Conservation (phyloP, 1,140 invertebrate genomes). For the Rhynchophorus ferrugineus region DNA sequence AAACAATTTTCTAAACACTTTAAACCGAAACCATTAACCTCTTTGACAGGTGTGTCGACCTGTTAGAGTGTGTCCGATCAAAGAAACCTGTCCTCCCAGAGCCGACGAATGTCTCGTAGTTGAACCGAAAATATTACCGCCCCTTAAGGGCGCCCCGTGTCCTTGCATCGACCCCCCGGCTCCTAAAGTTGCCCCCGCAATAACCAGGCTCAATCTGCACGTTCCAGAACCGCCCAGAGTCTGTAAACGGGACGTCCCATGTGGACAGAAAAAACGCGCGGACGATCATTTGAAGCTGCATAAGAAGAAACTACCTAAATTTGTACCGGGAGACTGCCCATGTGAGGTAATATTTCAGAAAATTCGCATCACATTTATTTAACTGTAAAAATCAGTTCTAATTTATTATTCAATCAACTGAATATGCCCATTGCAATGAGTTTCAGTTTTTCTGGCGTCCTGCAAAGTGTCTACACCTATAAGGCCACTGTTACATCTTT, state of each 20-base stretch:
- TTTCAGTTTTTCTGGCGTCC: too few species aligned
- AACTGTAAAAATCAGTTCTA: background rate
- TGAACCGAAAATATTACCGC: constrained; percentile 12
- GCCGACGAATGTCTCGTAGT: constrained; percentile 15
- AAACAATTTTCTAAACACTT: too few species aligned
- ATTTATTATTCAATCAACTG: too few species aligned
- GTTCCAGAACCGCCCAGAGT: constrained; percentile 14
- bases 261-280: constrained; percentile 1
- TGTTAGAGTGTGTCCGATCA: constrained; percentile 8
- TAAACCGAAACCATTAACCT: too few species aligned
- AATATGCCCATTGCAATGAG: too few species aligned
- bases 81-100: constrained; percentile 11
- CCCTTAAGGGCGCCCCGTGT: background rate
- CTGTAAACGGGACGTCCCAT: constrained; percentile 6
- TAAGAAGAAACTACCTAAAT: constrained; percentile 16
- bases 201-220: constrained; percentile 14
- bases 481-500: too few species aligned
- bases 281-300: constrained; percentile 10
- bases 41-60: constrained; percentile 14
- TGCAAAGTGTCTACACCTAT: too few species aligned
- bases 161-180: constrained; percentile 19
- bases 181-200: constrained; percentile 4
- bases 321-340: constrained; percentile 13
- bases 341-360: constrained; percentile 11
- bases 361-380: background rate